Conservation (phyloP, 2,888 invertebrate genomes). For the Thera britannica region DNA sequence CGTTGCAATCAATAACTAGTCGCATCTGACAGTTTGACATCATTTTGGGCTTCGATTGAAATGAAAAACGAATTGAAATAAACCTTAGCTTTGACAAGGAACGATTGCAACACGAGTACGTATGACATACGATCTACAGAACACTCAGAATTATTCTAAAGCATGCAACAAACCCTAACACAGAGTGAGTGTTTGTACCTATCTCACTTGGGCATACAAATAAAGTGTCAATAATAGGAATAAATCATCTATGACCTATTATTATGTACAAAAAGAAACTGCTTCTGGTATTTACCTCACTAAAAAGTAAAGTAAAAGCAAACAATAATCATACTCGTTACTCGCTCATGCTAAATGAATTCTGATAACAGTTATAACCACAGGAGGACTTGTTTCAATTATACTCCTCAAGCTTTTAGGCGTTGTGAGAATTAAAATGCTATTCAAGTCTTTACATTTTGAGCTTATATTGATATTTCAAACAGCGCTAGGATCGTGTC, state of each 20-base stretch:
- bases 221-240: background rate
- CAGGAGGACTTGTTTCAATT: background rate
- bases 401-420: no score
- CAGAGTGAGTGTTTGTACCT: background rate
- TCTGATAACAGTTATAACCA: background rate
- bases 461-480: conserved; percentile 5
- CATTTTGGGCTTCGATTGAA: no score
- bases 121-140: no score
- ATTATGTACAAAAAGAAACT: background rate
- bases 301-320: background rate
- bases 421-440: background rate
- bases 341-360: background rate
- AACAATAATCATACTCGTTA: no score
- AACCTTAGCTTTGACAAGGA: no score
- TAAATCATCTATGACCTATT: background rate
- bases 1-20: no score
- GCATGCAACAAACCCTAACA: background rate
- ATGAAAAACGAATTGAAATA: no score
- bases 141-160: background rate
- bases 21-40: no score
- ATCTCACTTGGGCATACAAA: background rate
- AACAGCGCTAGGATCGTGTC: background rate
- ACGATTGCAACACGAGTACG: no score
- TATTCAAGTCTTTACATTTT: background rate
- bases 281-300: background rate